Evolutionary conservation across 2,113 vertebrate species (phyloP), one percentile per base, ranked within the genome.

Genomic region (Corythornis cristatus): DNA sequence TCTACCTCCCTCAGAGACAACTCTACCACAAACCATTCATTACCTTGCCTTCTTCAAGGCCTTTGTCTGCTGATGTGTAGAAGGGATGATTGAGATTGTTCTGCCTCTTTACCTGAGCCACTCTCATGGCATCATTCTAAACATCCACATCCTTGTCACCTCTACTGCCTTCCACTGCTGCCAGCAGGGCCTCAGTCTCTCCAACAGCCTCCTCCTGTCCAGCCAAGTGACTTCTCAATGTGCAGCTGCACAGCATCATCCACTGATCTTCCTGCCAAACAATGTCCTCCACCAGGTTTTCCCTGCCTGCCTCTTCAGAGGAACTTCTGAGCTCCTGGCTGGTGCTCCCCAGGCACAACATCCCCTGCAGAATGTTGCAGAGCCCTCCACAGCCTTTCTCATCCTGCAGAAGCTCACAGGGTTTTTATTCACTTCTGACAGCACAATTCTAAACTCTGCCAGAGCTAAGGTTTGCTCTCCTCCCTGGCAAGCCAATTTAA

Each of bases 371-470:
- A 43, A 97, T 97, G 6, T 97, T 97, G 98, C 97, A 98, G 87
- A 56, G 98, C 81, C 98, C 97, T 25, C 97, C 95, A 15, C 97
- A 97, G 45, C 97, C 98, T n/a, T 73, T 51, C 1, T 98, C 97
- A 0, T 97, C 98, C 57, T 97, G 97, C 98, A 98, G 42, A 98
- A 97, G 83, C 98, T 97, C 9, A 98, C 97, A 82, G 98, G 97
- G 25, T 96, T 98, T 37, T 97, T 97, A 31, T 98, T 98, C 82
- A 98, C 98, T 93, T 98, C 98, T 12, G 98, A 97, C 90, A 98
- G 98, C 93, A 98, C 85, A 86, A 98, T 98, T 84, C 98, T 97
- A 89, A 98, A 95, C 91, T 98, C 97, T 15, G 98, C 97, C 33
- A 97, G 98, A 72, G 48, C 26, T 53, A 45, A 98, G n/a, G 98